phyloP scores from a whole-genome alignment of 1,140 invertebrate species.

The Orius insidiosus region DNA sequence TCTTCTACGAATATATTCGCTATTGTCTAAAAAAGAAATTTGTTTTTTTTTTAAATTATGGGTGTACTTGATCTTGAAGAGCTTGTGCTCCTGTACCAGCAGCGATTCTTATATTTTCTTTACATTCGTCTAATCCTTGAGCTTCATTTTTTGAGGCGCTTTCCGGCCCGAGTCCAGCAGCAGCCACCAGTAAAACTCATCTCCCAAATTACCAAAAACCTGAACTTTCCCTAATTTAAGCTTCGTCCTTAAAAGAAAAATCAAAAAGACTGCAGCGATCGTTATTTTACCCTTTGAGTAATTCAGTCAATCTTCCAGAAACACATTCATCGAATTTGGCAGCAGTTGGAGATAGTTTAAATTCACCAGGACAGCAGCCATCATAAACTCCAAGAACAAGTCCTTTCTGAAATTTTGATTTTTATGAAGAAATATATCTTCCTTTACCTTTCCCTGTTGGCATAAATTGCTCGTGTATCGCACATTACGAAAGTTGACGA shows the following conservation, averaged over 20 bases:
- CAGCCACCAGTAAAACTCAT: conserved; percentile 24
- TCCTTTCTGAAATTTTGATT: conserved; percentile 15
- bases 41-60: background rate
- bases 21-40: conserved; percentile 3
- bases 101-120: conserved; percentile 29
- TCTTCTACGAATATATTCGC: conserved; percentile 44
- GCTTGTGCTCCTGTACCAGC: conserved; percentile 27
- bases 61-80: conserved; percentile 26
- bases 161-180: conserved; percentile 30
- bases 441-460: too few relatives aligned
- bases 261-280: too few relatives aligned
- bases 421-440: too few relatives aligned
- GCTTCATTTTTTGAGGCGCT: conserved; percentile 24
- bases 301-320: conserved; percentile 8
- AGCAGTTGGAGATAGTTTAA: conserved; percentile 12
- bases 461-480: too few relatives aligned
- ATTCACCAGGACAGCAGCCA: conserved; percentile 13
- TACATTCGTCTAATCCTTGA: conserved; percentile 29
- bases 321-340: conserved; percentile 10
- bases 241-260: background rate
- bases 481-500: too few relatives aligned
- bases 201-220: conserved; percentile 29
- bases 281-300: conserved; percentile 11
- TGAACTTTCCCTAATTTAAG: conserved; percentile 8
- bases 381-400: conserved; percentile 16